Conservation (phyloP, 1,140 invertebrate genomes). For the Drosophila pseudoobscura region DNA sequence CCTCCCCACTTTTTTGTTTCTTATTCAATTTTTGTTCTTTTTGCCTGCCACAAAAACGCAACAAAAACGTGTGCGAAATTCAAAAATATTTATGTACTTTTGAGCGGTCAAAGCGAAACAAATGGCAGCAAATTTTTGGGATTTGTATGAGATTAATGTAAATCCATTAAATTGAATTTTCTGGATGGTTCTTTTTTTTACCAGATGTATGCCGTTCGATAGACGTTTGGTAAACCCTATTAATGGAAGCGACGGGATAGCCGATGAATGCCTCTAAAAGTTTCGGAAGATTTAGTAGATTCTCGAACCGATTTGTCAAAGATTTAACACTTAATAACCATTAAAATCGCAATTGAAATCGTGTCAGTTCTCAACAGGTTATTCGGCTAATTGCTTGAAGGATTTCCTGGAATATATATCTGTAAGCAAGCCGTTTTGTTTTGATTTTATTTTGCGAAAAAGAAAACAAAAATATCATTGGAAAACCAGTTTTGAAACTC, state of each 20-base stretch:
- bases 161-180: conserved; percentile 34
- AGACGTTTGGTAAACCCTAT: too few species aligned
- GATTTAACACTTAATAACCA: neutral
- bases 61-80: conserved; percentile 62
- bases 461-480: neutral
- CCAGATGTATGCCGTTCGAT: too few species aligned
- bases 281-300: too few species aligned
- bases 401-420: conserved; percentile 35
- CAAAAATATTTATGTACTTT: conserved; percentile 37
- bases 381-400: conserved; percentile 2
- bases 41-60: neutral
- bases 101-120: conserved; percentile 24
- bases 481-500: conserved; percentile 26
- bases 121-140: conserved; percentile 22
- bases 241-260: too few species aligned
- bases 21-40: conserved; percentile 47
- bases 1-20: conserved; percentile 16
- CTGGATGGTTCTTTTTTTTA: neutral
- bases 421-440: neutral
- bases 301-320: too few species aligned
- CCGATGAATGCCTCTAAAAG: too few species aligned
- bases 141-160: conserved; percentile 31
- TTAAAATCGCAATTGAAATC: neutral
- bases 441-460: too few species aligned
- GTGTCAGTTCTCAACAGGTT: neutral